Base-by-base conservation (phyloP, 2,113 vertebrate genomes). In the Hystrix brachyura region DNA sequence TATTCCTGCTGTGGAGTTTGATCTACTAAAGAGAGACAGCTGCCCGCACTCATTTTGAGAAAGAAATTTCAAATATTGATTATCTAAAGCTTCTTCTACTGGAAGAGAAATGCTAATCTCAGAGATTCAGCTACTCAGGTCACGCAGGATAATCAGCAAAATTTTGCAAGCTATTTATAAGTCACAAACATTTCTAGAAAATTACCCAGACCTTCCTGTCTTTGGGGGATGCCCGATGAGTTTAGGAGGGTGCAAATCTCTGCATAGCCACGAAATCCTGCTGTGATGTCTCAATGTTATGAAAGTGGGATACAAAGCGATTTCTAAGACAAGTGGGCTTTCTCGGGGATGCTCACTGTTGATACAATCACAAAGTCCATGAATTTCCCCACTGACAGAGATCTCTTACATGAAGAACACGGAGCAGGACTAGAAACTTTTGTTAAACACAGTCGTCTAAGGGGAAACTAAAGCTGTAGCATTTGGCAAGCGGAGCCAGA, bases 21-120 rank as follows among this genome's bases (percentile, higher is more conserved):
- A 69, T 38, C 87, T 83, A 65, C 51, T 78, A 80, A 94, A 67
- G 53, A 91, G 2, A 93, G 51, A 81, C 8, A 25, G 21, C 15
- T 76, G 48, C 27, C 43, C 74, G 71, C 23, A 69, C 18, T 25
- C 27, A 21, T 60, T 71, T 64, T 91, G 62, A 93, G 74, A 93
- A 90, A 92, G 69, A 48, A 79, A 90, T 87, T 79, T 89, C 71
- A 91, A 97, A 86, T 59, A 87, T 69, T 48, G 94, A 94, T 96
- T 59, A 72, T 29, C 92, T 87, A 90, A 92, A 84, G n/a, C 14
- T 85, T 55, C 51, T 65, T 87, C 67, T 34, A 86, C 87, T 62
- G 65, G 69, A 91, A 91, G 43, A 96, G 67, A 71, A 79, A 90
- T 81, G 81, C 90, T 84, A 91, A 76, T 80, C 76, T 82, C 67